Conservation (phyloP, 2,797 vertebrate genomes). For the Anolis apletophallus region DNA sequence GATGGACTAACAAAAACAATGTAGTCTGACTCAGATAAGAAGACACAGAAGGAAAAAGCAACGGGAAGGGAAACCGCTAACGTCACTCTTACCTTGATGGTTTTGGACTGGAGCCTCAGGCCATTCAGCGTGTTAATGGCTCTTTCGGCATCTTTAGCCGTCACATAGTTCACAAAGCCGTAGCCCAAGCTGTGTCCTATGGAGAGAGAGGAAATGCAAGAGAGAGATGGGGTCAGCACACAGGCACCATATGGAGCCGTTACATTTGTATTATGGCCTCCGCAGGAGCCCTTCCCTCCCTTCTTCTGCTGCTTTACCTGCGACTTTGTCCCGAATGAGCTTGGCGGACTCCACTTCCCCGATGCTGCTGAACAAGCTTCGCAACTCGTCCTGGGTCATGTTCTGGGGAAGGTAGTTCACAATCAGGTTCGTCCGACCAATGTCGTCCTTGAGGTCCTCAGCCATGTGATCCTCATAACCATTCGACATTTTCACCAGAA, state of each 20-base stretch:
- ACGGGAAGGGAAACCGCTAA: neutral
- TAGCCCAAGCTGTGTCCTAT: constrained; percentile 99
- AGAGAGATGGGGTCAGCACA: neutral
- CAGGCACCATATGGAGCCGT: too few species aligned
- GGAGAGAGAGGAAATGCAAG: too few species aligned
- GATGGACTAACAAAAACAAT: neutral
- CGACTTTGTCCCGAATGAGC: constrained; percentile 97
- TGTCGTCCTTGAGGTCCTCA: constrained; percentile 92
- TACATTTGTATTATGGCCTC: too few species aligned
- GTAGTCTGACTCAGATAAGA: too few species aligned
- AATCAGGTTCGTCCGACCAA: constrained; percentile 94
- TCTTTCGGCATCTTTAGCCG: constrained; percentile 98
- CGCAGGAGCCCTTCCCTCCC: too few species aligned
- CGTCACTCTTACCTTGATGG: constrained; percentile 93
- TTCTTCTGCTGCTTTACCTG: constrained; percentile 82
- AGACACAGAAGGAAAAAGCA: too few species aligned
- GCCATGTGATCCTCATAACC: constrained; percentile 99
- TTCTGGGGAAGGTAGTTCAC: constrained; percentile 99
- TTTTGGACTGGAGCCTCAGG: constrained; percentile 99
- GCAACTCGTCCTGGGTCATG: constrained; percentile 97
- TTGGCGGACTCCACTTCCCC: constrained; percentile 98
- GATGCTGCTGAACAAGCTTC: constrained; percentile 97
- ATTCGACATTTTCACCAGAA: constrained; percentile 90
- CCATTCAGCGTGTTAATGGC: constrained; percentile 99
- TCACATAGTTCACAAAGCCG: constrained; percentile 99